Evolutionary conservation across 2,113 vertebrate species (phyloP), one percentile per base, ranked within the genome.

Genomic region (Microtus ochrogaster): DNA sequence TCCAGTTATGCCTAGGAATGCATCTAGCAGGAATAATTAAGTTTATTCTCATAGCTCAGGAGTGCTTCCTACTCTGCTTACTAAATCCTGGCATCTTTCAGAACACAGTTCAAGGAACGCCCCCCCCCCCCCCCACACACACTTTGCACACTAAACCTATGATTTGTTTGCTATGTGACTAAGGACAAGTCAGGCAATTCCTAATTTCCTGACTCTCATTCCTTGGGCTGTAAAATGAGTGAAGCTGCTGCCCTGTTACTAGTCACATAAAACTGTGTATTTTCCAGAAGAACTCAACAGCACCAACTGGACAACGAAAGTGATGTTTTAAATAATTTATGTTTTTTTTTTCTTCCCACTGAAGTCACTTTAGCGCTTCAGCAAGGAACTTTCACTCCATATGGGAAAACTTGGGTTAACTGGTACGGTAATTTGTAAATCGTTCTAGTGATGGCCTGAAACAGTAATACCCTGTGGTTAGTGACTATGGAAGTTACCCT

Each of bases 121-220:
- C 55, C 4, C 17, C 14, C 47, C 26, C 17, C 14, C 47, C 26
- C 55, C 16, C 5, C 55, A 58, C 55, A 58, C 58, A 58, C 58
- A 44, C 17, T 58, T 21, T 65, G 73, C 63, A 84, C 21, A 11
- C 82, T 65, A 81, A 78, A 24, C 16, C 39, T 58, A 49, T 58
- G 26, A 68, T 88, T 52, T 83, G 33, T 68, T 24, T 47, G 33
- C 55, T 66, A 0, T 94, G 39, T 88, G 91, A 83, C 28, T 47
- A 91, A 87, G 21, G 76, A 55, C 47, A 92, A 92, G 41, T 41
- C 78, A 90, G 24, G 39, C n/a, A 82, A 47, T 82, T 79, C 58
- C 81, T 52, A 55, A 84, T 95, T 84, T 78, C 47, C 63, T 88
- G 74, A 79, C 24, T 88, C 44, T 90, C 63, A 79, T 41, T 78